phyloP scores from a whole-genome alignment of 2,888 invertebrate genomes.

The Drosophila pegasa region DNA sequence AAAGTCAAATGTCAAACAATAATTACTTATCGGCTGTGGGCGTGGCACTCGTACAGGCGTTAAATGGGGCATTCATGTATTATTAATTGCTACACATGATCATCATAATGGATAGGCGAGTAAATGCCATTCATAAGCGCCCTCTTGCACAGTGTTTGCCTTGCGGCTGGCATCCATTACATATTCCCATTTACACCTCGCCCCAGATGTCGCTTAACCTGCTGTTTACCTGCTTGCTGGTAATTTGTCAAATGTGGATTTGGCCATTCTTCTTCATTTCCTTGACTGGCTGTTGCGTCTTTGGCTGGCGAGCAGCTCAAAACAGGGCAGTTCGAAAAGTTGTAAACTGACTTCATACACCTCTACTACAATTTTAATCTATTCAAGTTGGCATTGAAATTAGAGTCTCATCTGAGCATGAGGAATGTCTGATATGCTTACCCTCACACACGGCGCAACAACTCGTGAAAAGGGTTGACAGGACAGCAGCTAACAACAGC shows the following conservation, averaged over 20 bases:
- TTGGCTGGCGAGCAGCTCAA: slow-evolving; percentile 11
- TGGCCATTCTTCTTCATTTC: slow-evolving; percentile 49
- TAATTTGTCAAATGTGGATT: slow-evolving; percentile 78
- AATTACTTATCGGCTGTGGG: slow-evolving; percentile 13
- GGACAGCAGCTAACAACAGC: background rate
- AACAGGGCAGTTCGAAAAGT: slow-evolving; percentile 47
- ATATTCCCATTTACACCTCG: background rate
- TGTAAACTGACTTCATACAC: background rate
- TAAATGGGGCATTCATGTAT: slow-evolving; percentile 53
- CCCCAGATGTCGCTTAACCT: slow-evolving; percentile 11
- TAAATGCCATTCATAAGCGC: slow-evolving; percentile 3
- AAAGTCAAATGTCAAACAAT: slow-evolving; percentile 57
- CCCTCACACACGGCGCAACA: background rate
- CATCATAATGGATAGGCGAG: slow-evolving; percentile 36
- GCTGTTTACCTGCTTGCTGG: slow-evolving; percentile 67
- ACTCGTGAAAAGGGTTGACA: slow-evolving; percentile 1
- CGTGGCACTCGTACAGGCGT: slow-evolving; percentile 38
- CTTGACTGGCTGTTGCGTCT: slow-evolving; percentile 58
- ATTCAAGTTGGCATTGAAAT: background rate
- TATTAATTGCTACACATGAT: slow-evolving; percentile 50
- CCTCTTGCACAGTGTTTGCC: slow-evolving; percentile 17
- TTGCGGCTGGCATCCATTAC: slow-evolving; percentile 6
- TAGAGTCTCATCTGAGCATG: background rate
- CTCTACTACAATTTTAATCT: background rate
- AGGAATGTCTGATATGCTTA: background rate